Evolutionary conservation across 2,797 vertebrate genomes (phyloP), one percentile per base, ranked within the genome.

Genomic region (Austrolebias charrua): DNA sequence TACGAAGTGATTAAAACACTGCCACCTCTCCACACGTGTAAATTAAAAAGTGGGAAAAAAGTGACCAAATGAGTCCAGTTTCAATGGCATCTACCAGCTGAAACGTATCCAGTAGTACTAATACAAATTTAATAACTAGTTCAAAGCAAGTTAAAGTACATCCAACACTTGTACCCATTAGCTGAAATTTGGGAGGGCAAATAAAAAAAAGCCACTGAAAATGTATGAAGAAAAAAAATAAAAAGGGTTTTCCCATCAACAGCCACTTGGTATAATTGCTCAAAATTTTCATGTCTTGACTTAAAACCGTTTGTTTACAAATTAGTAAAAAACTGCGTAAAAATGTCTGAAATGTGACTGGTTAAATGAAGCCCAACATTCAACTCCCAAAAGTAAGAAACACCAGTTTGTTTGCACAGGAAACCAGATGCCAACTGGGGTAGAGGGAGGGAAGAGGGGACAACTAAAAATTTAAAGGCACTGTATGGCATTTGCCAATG

Each of bases 281-380:
- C 88, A 94, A 94, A 92, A 88, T 94, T 89, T 92, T 91, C 91
- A 95, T 93, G 72, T 95, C 92, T 95, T 93, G 95, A 97, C 96
- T 98, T 96, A 98, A 98, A 99, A 98, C 95, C 91, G 92, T 90
- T 92, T 94, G 96, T 98, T 95, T 99, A 98, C 97, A 98, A 98
- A 97, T 95, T 93, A 94, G 96, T 98, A 98, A 97, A 94, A 99
- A 99, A 98, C 95, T 94, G 95, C 95, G 92, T 96, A 97, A 98
- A 92, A 97, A 96, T 97, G 93, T 94, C 95, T 96, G 95, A 96
- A 97, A 96, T 97, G 96, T 96, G 95, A 95, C 96, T 95, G 94
- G 95, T 96, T 95, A 96, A 97, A 95, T 96, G 94, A 97, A 97
- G 95, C 94, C 93, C 94, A 94, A 95, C 94, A 91, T 94, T 96